These are phyloP conservation scores for Prionailurus bengalensis DNA, from an alignment of 2,113 vertebrate genomes.

Conservation along the genomic window DNA sequence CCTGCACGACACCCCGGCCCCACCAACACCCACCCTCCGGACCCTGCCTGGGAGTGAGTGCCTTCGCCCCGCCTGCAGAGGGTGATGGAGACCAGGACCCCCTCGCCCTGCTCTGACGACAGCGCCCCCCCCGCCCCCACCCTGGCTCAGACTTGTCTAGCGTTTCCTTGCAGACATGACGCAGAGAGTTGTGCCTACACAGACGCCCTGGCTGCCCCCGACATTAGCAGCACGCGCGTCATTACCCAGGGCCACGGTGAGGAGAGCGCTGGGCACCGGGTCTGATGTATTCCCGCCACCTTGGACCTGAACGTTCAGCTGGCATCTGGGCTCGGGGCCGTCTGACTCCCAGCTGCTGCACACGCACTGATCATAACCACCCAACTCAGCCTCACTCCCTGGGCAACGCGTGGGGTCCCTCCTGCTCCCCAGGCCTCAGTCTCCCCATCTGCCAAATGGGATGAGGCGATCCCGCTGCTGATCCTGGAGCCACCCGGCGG, in stretches of 20 bases:
- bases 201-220: rapidly evolving
- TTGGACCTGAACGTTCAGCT: rapidly evolving
- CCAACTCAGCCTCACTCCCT: neutral
- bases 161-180: rapidly evolving
- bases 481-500: rapidly evolving
- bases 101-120: rapidly evolving
- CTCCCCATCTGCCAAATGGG: neutral
- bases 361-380: rapidly evolving
- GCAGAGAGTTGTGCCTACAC: rapidly evolving
- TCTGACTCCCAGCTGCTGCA: rapidly evolving
- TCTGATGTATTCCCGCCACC: rapidly evolving
- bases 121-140: rapidly evolving
- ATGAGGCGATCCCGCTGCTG: rapidly evolving
- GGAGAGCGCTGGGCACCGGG: rapidly evolving
- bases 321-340: neutral
- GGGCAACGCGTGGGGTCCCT: rapidly evolving
- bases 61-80: neutral
- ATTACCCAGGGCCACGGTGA: rapidly evolving
- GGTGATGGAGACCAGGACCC: rapidly evolving
- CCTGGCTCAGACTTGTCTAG: rapidly evolving
- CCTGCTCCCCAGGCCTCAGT: neutral
- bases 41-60: neutral
- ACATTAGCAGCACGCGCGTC: rapidly evolving
- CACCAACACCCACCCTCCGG: rapidly evolving
- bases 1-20: neutral